Conservation (phyloP, 2,113 vertebrate species). For the rabbit (Oryctolagus cuniculus) region mOryCun1.1 NC_091433.1:18603001-18603500, state of each 20-base stretch:
- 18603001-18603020: neutral
- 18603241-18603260: neutral
- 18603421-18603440: slow-evolving; percentile 80
- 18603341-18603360: neutral
- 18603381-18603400: slow-evolving; percentile 60
- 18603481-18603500: slow-evolving; percentile 83
- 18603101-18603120: neutral
- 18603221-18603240: neutral
- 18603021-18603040: neutral
- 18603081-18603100: neutral
- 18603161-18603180: neutral
- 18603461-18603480: slow-evolving; percentile 75
- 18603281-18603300: neutral
- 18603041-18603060: neutral
- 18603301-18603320: neutral
- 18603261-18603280: neutral
- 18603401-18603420: slow-evolving; percentile 74
- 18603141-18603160: neutral
- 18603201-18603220: neutral
- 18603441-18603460: slow-evolving; percentile 82
- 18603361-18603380: neutral
- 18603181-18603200: neutral
- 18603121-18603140: neutral
- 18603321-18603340: too few species aligned
- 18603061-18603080: neutral